A percentile compares a stretch with the other conserved stretches of the same genome.
phyloP scores from a whole-genome alignment of 2,888 invertebrate genomes.

The Ophioninae sp. region DNA sequence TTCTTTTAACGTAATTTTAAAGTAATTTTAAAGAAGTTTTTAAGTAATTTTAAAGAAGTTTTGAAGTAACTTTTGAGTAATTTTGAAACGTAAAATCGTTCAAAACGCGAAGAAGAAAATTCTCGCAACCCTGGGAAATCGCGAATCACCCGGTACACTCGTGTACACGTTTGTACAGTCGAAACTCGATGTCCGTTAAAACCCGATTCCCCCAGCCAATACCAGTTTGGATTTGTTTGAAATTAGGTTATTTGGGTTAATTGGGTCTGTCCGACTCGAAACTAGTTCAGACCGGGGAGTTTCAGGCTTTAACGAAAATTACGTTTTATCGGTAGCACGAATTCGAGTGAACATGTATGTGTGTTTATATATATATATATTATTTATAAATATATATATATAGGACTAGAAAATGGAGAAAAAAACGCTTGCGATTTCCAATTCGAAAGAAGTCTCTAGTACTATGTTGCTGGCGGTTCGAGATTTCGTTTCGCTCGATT shows the following conservation, averaged over 20 bases:
- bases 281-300: background rate
- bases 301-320: background rate
- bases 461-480: conserved; percentile 17
- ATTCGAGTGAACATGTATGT: background rate
- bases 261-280: background rate
- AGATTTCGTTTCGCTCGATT: conserved; percentile 41
- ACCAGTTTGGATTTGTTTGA: background rate
- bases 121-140: background rate
- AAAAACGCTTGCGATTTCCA: conserved; percentile 1
- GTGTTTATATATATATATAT: background rate
- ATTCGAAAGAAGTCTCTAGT: conserved; percentile 14
- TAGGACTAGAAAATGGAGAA: too few relatives aligned
- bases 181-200: background rate
- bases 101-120: too few relatives aligned
- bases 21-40: too few relatives aligned
- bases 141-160: background rate
- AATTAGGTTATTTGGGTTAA: background rate
- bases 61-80: too few relatives aligned
- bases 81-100: too few relatives aligned
- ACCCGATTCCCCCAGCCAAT: background rate
- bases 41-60: too few relatives aligned
- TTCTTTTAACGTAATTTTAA: too few relatives aligned
- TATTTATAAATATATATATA: background rate
- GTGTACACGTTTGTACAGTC: background rate
- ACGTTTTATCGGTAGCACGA: background rate